Evolutionary conservation across 2,113 vertebrate species (phyloP).

Genomic region (Aspidoscelis tigris): DNA sequence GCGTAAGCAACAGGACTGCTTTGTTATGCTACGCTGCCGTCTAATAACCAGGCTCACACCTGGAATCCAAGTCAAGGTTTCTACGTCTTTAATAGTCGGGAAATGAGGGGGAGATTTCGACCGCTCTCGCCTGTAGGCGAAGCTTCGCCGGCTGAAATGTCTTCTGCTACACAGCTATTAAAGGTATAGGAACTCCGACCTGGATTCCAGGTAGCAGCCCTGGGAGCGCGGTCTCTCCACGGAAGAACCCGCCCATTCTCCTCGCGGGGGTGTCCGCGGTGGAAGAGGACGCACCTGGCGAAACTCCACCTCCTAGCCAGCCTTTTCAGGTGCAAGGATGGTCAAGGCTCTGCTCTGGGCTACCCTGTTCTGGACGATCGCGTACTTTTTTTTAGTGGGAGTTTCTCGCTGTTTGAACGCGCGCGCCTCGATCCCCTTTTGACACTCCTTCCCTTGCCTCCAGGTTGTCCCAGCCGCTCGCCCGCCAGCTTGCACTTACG

Average conservation of each 20-base stretch:
- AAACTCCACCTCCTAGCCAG: not conserved
- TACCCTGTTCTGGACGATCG: not conserved
- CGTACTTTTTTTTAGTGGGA: not conserved
- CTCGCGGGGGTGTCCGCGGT: not conserved
- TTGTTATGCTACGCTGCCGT: not conserved
- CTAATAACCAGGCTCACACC: not conserved
- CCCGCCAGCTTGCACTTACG: not conserved
- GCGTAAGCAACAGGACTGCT: not conserved
- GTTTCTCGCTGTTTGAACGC: not conserved
- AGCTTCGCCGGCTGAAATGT: too few species aligned
- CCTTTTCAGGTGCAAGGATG: not conserved
- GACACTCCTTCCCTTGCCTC: not conserved
- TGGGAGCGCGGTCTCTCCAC: too few species aligned
- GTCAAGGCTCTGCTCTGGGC: not conserved
- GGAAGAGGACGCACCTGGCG: not conserved
- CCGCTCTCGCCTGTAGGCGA: too few species aligned
- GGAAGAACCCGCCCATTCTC: not conserved
- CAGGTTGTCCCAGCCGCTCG: not conserved
- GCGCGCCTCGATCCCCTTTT: too few species aligned
- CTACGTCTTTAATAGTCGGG: too few species aligned
- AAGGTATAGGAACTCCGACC: not conserved
- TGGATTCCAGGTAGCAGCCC: too few species aligned
- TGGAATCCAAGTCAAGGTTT: too few species aligned
- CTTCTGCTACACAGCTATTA: too few species aligned
- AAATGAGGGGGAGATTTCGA: too few species aligned